Evolutionary conservation across 1,140 invertebrate genomes (phyloP), one percentile per base, ranked within the genome.

Genomic region (Drosophila eugracilis): DNA sequence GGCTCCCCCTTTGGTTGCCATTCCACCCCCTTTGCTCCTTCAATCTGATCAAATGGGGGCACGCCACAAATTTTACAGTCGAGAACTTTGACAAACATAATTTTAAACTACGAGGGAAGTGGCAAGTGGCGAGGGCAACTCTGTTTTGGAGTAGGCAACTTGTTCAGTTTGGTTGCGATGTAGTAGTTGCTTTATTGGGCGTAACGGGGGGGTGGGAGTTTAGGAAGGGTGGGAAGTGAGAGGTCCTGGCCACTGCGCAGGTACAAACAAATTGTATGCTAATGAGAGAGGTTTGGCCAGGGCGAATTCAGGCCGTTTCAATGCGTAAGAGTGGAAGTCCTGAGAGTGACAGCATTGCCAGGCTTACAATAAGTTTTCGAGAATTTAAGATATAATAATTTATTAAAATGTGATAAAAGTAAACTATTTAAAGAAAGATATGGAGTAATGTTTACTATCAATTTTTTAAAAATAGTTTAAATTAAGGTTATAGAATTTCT

Each of bases 181-280:
- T 65, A 67, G 60, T 50, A 62, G 57, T 47, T 36, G 57, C 22
- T 36, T 63, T 63, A 45, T 63, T 47, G 39, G 42, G 37, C 42
- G 28, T 36, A 36, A 63, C 36, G 12, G n/a, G 9, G 9, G 19
- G 26, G 7, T 9, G 10, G 24, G 10, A 9, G 12, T 15, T 28
- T 0, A n/a, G 12, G n/a, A 37, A 14, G 37, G 17, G 1, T 30
- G 19, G 12, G 26, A 2, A 6, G 15, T 28, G n/a, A 19, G 44
- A 48, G 57, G 30, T 74, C 57, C 28, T 49, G 45, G 37, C 54
- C 36, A 77, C 5, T 86, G 81, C 81, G 81, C 81, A 86, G 83
- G 74, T 86, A 86, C 81, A 86, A 86, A 86, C 81, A 86, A 86
- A 85, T 60, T 83, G n/a, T n/a, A n/a, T 14, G 28, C 48, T 14